Base-by-base conservation (phyloP, 2,113 vertebrate genomes). In the Tympanuchus pallidicinctus region DNA sequence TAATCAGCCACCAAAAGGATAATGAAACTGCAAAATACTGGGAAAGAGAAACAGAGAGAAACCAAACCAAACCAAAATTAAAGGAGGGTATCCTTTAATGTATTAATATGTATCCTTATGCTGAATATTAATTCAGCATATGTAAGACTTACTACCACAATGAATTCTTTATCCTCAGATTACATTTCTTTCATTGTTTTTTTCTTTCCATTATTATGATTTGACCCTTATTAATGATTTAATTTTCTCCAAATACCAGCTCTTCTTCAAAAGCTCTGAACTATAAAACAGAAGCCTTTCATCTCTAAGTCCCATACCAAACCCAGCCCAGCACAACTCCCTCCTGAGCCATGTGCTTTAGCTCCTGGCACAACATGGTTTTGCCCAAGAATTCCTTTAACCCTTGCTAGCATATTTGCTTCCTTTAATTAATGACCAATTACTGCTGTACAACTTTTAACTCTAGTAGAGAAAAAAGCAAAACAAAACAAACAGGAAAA, bases 311-410 rank as follows among this genome's bases (percentile, higher is more conserved):
- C 36, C 36, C 40, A 42, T 9, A 70, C 3, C 30, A 84, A 90
- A 81, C 74, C 24, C 61, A 54, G 8, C 66, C 78, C 40, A 81
- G 38, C 22, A 66, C 7, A n/a, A 63, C 61, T 32, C 48, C 42
- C 27, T 71, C 66, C 25, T 30, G 13, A 60, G 19, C 21, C 32
- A 34, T 1, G 1, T 32, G 28, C 27, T 82, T 72, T 59, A 80
- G 52, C 38, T 83, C 34, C 24, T 4, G 0, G 1, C 2, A 24
- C 69, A 28, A 45, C 6, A 7, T 28, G 3, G 1, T 36, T 73
- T 77, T 87, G 18, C 13, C 34, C 24, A 27, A 38, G 28, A 91
- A 81, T 4, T 69, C 34, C 11, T 73, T 86, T 50, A 69, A 56
- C 32, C 11, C 45, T 61, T 74, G 40, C 60, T 77, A 52, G 24